phyloP scores from a whole-genome alignment of 2,888 invertebrate genomes.

The Nephrotoma flavescens region DNA sequence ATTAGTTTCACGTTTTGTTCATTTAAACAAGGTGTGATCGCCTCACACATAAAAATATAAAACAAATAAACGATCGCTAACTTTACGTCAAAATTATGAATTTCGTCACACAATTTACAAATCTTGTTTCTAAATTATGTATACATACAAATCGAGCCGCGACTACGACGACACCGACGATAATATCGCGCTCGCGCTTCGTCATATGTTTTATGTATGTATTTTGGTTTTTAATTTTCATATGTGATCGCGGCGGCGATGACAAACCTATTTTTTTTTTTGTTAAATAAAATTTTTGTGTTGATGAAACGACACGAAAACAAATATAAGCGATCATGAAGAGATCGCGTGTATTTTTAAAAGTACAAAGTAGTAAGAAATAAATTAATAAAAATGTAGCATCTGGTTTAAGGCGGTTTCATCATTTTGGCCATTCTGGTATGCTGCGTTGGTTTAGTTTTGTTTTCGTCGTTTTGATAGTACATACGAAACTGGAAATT shows the following conservation, averaged over 20 bases:
- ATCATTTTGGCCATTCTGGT: not conserved
- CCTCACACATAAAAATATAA: not conserved
- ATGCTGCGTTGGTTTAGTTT: not conserved
- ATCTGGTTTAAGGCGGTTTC: not conserved
- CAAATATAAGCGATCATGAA: not conserved
- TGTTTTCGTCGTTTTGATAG: not conserved
- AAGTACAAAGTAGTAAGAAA: not conserved
- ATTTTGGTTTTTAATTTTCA: not conserved
- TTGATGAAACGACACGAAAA: not conserved
- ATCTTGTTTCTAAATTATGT: not conserved
- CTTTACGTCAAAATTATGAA: not conserved
- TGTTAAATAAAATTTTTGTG: not conserved
- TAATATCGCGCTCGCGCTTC: not conserved
- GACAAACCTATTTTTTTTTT: not conserved
- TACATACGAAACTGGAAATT: not conserved
- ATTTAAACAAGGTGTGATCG: not conserved
- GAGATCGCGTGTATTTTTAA: not conserved
- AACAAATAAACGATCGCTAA: not conserved
- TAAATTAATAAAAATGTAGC: not conserved
- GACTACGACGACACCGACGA: not conserved
- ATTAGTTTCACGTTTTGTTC: not conserved
- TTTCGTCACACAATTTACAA: not conserved
- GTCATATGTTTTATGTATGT: not conserved
- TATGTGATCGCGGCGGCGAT: not conserved
- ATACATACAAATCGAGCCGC: not conserved